phyloP scores from a whole-genome alignment of 2,113 vertebrate genomes.

The Thalassoma bifasciatum region DNA sequence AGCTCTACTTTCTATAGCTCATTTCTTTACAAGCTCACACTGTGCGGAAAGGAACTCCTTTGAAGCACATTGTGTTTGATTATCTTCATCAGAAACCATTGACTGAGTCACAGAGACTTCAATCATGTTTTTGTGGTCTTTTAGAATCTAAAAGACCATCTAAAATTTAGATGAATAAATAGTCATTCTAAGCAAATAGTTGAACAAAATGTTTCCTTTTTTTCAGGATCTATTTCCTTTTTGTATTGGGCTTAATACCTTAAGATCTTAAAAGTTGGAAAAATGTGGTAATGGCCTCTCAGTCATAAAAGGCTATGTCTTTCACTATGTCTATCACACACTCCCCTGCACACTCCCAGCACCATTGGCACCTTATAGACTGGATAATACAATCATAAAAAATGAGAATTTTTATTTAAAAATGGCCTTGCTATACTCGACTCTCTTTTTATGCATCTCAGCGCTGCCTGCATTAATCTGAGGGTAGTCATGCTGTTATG shows the following conservation, averaged over 20 bases:
- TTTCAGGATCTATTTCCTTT: no score
- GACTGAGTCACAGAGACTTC: not conserved
- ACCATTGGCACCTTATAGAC: conserved; percentile 20
- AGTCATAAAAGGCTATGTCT: conserved; percentile 48
- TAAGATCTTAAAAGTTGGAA: no score
- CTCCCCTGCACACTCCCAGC: conserved; percentile 18
- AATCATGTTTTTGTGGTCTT: not conserved
- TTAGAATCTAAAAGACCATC: no score
- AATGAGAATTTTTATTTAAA: conserved; percentile 13
- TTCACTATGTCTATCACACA: conserved; percentile 42
- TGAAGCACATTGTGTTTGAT: no score
- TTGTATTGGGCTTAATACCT: no score
- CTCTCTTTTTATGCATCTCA: conserved; percentile 45
- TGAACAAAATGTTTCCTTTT: no score
- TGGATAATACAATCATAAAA: conserved; percentile 46
- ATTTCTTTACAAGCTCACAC: no score
- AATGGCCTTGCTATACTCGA: conserved; percentile 20
- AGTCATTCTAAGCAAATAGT: no score
- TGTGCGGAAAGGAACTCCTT: no score
- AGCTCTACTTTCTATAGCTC: no score
- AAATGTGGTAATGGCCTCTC: conserved; percentile 45
- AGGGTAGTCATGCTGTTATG: conserved; percentile 47
- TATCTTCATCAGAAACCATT: not conserved
- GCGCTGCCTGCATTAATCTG: conserved; percentile 50
- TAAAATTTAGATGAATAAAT: no score